Evolutionary conservation across 1,140 invertebrate species (phyloP), one percentile per base, ranked within the genome.

Genomic region (Hypsibius dujardini): DNA sequence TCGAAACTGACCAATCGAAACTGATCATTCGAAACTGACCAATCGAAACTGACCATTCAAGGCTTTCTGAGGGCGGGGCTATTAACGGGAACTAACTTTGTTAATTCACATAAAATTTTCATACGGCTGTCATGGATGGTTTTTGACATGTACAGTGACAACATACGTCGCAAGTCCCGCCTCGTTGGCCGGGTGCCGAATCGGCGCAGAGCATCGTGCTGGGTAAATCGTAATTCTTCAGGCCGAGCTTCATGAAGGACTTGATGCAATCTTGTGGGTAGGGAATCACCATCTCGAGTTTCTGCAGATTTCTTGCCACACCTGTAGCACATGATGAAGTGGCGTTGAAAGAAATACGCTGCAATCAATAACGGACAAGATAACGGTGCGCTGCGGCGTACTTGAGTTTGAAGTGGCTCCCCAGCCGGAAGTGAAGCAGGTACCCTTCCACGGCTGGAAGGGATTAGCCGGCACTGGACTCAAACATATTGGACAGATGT

Each of bases 211-310:
- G 42, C 62, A 67, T 67, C 7, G 62, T 67, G 12, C 12, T 67
- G 62, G 62, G 62, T 3, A 67, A 7, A 12, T 67, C 62, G 62
- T 67, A 67, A 42, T 67, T 67, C 42, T 67, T 67, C 42, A 67
- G 42, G 12, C 62, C 62, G 12, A 67, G 42, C 45, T 67, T 12
- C 12, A 15, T 7, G 62, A 67, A 67, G 62, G 62, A 67, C 45
- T 67, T 67, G 12, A 67, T 12, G 62, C 62, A 67, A 3, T 67
- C 62, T 42, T 15, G 62, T 7, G 62, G 62, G 45, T 67, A 67
- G 3, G 62, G 62, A 15, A 67, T 67, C 12, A 7, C 7, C 62
- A 67, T 67, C 42, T 67, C 62, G 3, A 15, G 42, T 67, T 67
- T 67, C 62, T 67, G 62, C 42, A 67, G 62, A 3, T 7, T 67